phyloP scores from a whole-genome alignment of 2,888 invertebrate genomes.

The Pheosia gnoma region DNA sequence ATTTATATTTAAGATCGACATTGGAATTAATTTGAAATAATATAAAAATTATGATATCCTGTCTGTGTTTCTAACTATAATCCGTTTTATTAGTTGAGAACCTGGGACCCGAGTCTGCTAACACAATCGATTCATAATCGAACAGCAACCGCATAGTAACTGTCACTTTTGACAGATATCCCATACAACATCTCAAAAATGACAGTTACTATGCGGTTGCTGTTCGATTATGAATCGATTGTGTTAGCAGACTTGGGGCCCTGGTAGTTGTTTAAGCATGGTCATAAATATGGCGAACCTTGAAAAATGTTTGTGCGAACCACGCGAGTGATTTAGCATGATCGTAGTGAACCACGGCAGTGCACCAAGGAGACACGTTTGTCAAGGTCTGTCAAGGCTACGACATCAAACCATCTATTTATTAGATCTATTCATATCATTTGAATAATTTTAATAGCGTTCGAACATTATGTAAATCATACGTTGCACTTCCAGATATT shows the following conservation, averaged over 20 bases:
- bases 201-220: too few species aligned
- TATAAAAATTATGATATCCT: background rate
- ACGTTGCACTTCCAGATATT: too few species aligned
- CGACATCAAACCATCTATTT: background rate
- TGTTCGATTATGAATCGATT: too few species aligned
- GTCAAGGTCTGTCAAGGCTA: background rate
- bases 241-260: too few species aligned
- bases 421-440: constrained; percentile 6
- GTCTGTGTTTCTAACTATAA: background rate
- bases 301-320: background rate
- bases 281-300: background rate
- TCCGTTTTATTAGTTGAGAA: too few species aligned
- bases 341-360: background rate
- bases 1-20: background rate
- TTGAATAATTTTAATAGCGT: too few species aligned
- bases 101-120: too few species aligned
- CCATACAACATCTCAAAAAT: too few species aligned
- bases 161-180: too few species aligned
- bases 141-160: too few species aligned
- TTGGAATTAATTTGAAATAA: background rate
- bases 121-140: too few species aligned
- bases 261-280: background rate
- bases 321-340: background rate
- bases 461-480: too few species aligned
- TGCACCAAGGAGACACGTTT: background rate